These are phyloP conservation scores for Meloidogyne floridensis DNA, from an alignment of 1,140 invertebrate species.

Conservation along the genomic window DNA sequence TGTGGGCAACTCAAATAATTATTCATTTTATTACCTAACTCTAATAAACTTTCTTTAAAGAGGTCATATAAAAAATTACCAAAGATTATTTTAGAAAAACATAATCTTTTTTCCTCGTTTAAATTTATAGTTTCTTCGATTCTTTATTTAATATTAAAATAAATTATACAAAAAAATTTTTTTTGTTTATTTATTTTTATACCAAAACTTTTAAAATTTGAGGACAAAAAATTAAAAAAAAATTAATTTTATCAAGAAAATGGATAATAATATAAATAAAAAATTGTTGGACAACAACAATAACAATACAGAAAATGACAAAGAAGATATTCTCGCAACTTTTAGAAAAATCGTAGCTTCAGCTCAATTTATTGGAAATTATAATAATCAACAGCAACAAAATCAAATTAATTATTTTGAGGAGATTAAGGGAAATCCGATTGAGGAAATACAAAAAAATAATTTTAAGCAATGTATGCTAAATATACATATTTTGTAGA, in stretches of 20 bases:
- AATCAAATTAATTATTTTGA: neutral
- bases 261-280: neutral
- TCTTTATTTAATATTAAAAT: too few species aligned
- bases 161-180: too few species aligned
- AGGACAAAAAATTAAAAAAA: too few species aligned
- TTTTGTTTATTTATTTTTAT: too few species aligned
- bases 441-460: neutral
- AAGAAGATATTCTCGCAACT: neutral
- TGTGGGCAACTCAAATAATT: too few species aligned
- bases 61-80: too few species aligned
- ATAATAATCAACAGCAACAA: neutral
- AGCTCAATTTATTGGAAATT: constrained; percentile 1
- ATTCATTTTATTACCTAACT: too few species aligned
- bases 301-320: constrained; percentile 2
- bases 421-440: neutral
- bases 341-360: neutral
- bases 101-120: too few species aligned
- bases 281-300: neutral
- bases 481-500: neutral
- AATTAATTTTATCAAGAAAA: neutral
- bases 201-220: too few species aligned
- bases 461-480: neutral
- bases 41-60: too few species aligned
- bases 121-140: too few species aligned
- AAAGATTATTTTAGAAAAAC: too few species aligned